phyloP scores from a whole-genome alignment of 2,113 vertebrate species.

The Cromileptes altivelis region DNA sequence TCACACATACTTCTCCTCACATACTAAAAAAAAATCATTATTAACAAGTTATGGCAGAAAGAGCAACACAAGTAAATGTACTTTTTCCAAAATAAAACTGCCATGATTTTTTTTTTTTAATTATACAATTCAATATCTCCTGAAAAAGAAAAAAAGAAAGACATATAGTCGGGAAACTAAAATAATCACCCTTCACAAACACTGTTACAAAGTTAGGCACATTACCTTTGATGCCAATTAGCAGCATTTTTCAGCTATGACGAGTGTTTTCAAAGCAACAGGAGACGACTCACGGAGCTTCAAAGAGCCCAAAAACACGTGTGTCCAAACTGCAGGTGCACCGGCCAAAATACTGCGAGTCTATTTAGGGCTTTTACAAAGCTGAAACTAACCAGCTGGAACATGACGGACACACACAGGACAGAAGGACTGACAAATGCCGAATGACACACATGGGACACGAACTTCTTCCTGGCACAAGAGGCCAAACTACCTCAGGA shows the following conservation, averaged over 20 bases:
- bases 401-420: conserved; percentile 19
- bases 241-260: conserved; percentile 3
- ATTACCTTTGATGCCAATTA: background rate
- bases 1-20: conserved; percentile 4
- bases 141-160: background rate
- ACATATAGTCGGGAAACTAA: background rate
- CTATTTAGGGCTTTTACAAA: conserved; percentile 36
- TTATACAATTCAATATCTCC: too few species aligned
- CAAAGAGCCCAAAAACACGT: conserved; percentile 52
- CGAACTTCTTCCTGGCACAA: background rate
- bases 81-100: too few species aligned
- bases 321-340: conserved; percentile 60
- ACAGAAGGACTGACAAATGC: background rate
- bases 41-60: background rate
- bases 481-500: background rate
- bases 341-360: conserved; percentile 3
- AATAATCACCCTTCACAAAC: background rate
- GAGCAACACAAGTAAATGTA: too few species aligned
- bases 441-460: background rate
- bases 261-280: conserved; percentile 38
- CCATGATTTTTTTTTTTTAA: too few species aligned
- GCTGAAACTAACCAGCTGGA: conserved; percentile 45
- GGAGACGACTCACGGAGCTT: conserved; percentile 25
- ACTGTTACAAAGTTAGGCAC: background rate
- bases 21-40: background rate